Evolutionary conservation across 1,140 invertebrate genomes (phyloP).

Genomic region (Belonocnema kinseyi): DNA sequence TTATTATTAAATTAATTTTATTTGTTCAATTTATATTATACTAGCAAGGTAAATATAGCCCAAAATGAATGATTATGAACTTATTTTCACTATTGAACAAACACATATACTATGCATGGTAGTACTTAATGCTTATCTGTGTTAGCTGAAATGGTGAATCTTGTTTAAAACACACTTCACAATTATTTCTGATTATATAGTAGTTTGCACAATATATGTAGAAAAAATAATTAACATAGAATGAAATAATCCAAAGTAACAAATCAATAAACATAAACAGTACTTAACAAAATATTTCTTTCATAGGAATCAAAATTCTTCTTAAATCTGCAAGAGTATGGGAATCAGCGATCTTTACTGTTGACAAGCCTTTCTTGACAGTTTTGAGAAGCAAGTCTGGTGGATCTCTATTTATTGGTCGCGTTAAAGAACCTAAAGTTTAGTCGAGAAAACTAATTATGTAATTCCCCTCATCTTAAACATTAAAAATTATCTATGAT

Average conservation of each 20-base stretch:
- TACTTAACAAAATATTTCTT: not conserved
- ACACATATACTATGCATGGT: too few relatives aligned
- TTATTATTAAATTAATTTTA: too few relatives aligned
- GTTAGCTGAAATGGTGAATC: too few relatives aligned
- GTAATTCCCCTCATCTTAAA: not conserved
- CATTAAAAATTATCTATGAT: too few relatives aligned
- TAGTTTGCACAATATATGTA: not conserved
- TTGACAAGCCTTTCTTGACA: constrained; percentile 19
- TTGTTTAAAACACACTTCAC: too few relatives aligned
- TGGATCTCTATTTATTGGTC: not conserved
- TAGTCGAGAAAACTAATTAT: not conserved
- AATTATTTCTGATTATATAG: too few relatives aligned
- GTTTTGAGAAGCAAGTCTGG: not conserved
- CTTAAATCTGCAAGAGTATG: not conserved
- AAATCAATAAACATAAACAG: not conserved
- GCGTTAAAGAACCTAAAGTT: constrained; percentile 1
- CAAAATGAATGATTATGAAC: too few relatives aligned
- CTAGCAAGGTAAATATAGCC: too few relatives aligned
- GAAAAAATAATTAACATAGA: not conserved
- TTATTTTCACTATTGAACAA: too few relatives aligned
- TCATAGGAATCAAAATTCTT: not conserved
- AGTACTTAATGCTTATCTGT: too few relatives aligned
- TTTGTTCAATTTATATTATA: too few relatives aligned
- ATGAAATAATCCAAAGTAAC: not conserved
- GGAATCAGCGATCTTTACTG: not conserved